Percentiles rank a stretch among this genome's conserved stretches.
Evolutionary conservation across 2,797 vertebrate species (phyloP).

Genomic region (Tangara arthus): DNA sequence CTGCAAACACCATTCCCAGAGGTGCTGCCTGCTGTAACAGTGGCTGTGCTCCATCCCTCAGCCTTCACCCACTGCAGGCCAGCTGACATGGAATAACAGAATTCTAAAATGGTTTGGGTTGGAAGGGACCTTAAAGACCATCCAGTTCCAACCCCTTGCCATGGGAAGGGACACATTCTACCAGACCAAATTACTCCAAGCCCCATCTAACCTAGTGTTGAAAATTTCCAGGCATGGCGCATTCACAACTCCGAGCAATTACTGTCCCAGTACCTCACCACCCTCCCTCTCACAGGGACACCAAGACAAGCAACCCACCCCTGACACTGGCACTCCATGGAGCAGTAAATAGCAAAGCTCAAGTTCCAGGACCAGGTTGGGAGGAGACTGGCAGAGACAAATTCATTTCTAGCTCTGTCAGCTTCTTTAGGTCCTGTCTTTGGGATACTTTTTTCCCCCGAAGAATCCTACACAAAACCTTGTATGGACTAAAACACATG

Average conservation of each 20-base stretch:
- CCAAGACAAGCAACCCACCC: background rate
- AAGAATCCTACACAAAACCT: background rate
- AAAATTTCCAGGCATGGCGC: background rate
- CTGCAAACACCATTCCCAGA: background rate
- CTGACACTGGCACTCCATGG: accelerated
- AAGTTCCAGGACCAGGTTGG: background rate
- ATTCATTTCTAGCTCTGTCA: background rate
- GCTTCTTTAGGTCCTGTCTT: background rate
- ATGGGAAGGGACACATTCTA: background rate
- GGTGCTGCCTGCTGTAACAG: background rate
- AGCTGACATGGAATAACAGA: background rate
- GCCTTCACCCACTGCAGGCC: background rate
- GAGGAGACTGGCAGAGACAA: background rate
- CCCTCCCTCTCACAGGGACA: background rate
- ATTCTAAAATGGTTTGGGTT: background rate
- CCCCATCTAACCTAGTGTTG: background rate
- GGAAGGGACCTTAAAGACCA: background rate
- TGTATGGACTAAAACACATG: background rate
- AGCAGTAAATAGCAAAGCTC: background rate
- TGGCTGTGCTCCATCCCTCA: background rate
- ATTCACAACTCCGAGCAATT: background rate
- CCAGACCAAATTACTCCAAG: background rate
- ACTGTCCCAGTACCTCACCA: background rate
- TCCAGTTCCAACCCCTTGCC: background rate
- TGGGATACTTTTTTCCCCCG: background rate